Percentiles rank a stretch among this genome's conserved stretches.
These are phyloP conservation scores for Falco punctatus DNA, from an alignment of 2,113 vertebrate species.

Conservation along the genomic window DNA sequence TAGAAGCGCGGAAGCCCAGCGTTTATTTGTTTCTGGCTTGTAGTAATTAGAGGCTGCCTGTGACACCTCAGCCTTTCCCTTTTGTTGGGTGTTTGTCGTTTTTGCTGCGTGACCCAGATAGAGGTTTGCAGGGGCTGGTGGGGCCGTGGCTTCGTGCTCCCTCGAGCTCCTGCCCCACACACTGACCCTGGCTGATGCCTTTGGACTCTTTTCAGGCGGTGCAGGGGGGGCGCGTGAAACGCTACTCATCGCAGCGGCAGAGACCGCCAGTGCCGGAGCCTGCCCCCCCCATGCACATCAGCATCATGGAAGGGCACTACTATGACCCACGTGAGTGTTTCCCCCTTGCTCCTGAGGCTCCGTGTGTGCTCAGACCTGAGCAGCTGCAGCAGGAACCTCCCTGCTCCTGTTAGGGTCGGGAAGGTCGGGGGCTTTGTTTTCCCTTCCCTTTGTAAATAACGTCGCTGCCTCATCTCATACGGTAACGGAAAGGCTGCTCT, in stretches of 20 bases:
- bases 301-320: conserved; percentile 97
- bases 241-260: conserved; percentile 95
- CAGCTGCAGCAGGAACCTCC: neutral
- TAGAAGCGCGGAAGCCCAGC: neutral
- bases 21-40: fast-evolving
- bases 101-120: neutral
- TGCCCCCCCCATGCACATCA: conserved; percentile 90
- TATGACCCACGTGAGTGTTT: conserved; percentile 90
- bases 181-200: neutral
- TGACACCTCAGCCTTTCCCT: neutral
- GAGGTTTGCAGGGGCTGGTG: neutral
- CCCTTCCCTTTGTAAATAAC: neutral
- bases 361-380: neutral
- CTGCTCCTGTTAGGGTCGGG: fast-evolving
- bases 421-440: neutral
- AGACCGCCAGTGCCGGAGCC: conserved; percentile 87
- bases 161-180: neutral
- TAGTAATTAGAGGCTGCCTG: neutral
- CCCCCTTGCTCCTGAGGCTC: neutral
- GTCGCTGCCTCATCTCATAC: fast-evolving
- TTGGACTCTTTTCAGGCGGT: conserved; percentile 73
- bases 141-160: neutral
- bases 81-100: neutral
- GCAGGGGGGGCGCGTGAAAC: conserved; percentile 87
- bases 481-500: neutral